A percentile compares a stretch with the other conserved stretches of the same genome.
Evolutionary conservation across 2,797 vertebrate species (phyloP).

Genomic region (Pyrrhura leucotis): DNA sequence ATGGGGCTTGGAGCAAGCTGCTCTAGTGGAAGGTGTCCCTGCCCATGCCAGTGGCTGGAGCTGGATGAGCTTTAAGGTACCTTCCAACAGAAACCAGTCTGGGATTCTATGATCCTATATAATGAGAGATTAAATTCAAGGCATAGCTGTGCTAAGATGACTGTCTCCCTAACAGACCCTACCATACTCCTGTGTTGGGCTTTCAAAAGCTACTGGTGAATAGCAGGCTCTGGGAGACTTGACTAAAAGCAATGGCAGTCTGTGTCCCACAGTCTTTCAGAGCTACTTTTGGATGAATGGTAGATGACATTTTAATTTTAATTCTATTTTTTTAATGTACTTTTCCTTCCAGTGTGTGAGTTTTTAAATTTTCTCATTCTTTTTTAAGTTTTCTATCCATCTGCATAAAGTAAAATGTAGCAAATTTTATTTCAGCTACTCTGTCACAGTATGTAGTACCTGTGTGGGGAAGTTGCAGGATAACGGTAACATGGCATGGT

Average conservation of each 20-base stretch:
- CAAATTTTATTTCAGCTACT: not conserved
- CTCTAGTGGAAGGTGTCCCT: not conserved
- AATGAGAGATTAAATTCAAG: not conserved
- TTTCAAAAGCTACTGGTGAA: not conserved
- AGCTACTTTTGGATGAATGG: not conserved
- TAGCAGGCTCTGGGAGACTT: not conserved
- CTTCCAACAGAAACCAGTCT: not conserved
- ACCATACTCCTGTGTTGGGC: not conserved
- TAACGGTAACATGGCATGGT: not conserved
- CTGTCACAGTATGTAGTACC: not conserved
- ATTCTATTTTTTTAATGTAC: not conserved
- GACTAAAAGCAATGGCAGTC: not conserved
- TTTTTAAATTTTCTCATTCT: not conserved
- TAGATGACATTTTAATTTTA: not conserved
- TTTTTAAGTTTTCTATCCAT: not conserved
- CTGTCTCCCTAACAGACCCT: not conserved
- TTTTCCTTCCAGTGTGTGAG: not conserved
- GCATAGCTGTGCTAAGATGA: not conserved
- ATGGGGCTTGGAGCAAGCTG: not conserved
- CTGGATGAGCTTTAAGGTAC: not conserved
- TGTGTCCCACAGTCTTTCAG: not conserved
- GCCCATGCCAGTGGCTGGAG: not conserved
- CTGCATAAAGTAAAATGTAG: not conserved
- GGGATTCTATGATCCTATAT: not conserved
- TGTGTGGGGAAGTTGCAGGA: not conserved